Base-by-base conservation (phyloP, 1,140 invertebrate species). In the Ridgeia piscesae region DNA sequence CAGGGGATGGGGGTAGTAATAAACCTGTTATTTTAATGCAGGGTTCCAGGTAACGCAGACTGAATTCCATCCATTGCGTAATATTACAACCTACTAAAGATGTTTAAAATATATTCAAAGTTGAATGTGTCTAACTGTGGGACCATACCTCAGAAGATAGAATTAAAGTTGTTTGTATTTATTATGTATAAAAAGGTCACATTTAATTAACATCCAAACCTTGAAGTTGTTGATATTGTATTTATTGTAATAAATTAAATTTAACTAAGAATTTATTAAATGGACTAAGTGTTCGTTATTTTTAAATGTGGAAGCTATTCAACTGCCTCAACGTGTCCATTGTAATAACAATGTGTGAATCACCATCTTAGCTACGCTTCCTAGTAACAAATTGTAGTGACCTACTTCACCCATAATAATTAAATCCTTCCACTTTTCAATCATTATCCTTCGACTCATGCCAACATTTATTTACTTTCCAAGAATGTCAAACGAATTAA, bases 171-270 rank as follows among this genome's bases (percentile, higher is more conserved):
- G n/a, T n/a, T n/a, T n/a, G n/a, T n/a, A n/a, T 50, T 14, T 21
- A 77, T 2, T 77, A 77, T 21, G 6, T 77, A 21, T 77, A 77
- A 8, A 27, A 77, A 77, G 17, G 58, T 77, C 58, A 77, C 58
- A 77, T 77, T 77, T 21, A 77, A 77, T 77, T 21, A 77, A 77
- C 58, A 77, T 77, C 58, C 58, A 14, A 0, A 77, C 2, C 58
- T 77, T 77, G 58, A 77, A 77, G 58, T 9, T 77, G 58, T 77
- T 77, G 27, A 77, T 21, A 77, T 77, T 77, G 58, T 77, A 77
- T 77, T 77, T 77, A 77, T 77, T 77, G 58, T 77, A 77, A 77
- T 77, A 77, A 77, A 77, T 77, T 9, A 77, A 77, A 77, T 77
- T 77, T 77, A 77, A 2, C 58, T 77, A 21, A 77, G 58, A 77